Base-by-base conservation (phyloP, 2,888 invertebrate genomes). In the Synergus japonicus region DNA sequence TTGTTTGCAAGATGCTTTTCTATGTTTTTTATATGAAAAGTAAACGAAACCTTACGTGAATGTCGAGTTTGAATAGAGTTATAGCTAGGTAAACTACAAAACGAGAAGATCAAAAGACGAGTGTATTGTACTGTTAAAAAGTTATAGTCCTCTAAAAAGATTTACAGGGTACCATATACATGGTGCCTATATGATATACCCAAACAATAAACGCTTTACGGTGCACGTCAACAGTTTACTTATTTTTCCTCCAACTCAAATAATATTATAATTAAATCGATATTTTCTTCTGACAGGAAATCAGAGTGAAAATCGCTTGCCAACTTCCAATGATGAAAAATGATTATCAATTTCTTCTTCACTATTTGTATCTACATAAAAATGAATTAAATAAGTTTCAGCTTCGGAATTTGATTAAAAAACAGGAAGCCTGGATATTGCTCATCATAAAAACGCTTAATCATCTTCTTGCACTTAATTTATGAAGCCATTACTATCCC, bases 101-200 rank as follows among this genome's bases (percentile, higher is more conserved):
- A 73, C 29, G 73, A 73, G 54, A 37, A 73, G 73, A 73, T 73
- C 73, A 73, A 54, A 54, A 54, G 49, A 37, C 54, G n/a, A 73
- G 73, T 73, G 69, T 69, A 54, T 41, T 54, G 54, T 54, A 54
- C 37, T 37, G n/a, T 73, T 41, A 54, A 73, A 73, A 73, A 54
- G 73, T 73, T 73, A 73, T 73, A 29, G 54, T 73, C 73, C 49
- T 73, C 54, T 73, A 54, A 73, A 73, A 73, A 54, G 73, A 37
- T 73, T 54, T 54, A 54, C n/a, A 41, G 69, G 15, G 29, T 29
- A 69, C 49, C 15, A 49, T 69, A 49, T 49, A 69, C 46, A 29
- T 29, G 54, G 73, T 54, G n/a, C 54, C 49, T 37, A 54, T 73
- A 54, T 73, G 54, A 73, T 73, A 73, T 73, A 73, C 73, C 10